Evolutionary conservation across 2,888 invertebrate genomes (phyloP).

Genomic region (Drosophila anomalata): DNA sequence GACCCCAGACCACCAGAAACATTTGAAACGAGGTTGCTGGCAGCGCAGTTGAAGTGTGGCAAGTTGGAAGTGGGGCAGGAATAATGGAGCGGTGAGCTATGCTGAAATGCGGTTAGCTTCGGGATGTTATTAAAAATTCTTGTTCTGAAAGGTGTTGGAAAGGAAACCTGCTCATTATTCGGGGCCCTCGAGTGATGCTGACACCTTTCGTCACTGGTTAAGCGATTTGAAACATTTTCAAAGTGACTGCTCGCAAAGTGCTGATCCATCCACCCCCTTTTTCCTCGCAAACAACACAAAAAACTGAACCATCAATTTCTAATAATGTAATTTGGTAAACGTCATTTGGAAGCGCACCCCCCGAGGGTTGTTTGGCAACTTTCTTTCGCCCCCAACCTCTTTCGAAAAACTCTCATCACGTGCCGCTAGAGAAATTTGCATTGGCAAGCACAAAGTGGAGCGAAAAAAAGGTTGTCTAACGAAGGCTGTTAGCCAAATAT

Average conservation of each 20-base stretch:
- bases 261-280: slow-evolving; percentile 10
- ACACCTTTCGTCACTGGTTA: slow-evolving; percentile 43
- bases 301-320: slow-evolving; percentile 72
- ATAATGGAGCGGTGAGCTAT: slow-evolving; percentile 40
- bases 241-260: slow-evolving; percentile 45
- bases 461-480: slow-evolving; percentile 45
- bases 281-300: background rate
- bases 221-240: slow-evolving; percentile 43
- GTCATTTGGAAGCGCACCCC: slow-evolving; percentile 62
- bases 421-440: slow-evolving; percentile 58
- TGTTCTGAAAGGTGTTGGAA: slow-evolving; percentile 35
- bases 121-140: slow-evolving; percentile 70
- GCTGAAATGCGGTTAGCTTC: slow-evolving; percentile 63
- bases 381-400: slow-evolving; percentile 14
- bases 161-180: slow-evolving; percentile 19
- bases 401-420: slow-evolving; percentile 62
- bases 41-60: slow-evolving; percentile 52
- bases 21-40: slow-evolving; percentile 50
- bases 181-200: slow-evolving; percentile 35
- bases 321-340: slow-evolving; percentile 80
- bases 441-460: slow-evolving; percentile 33
- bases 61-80: slow-evolving; percentile 23
- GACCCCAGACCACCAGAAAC: slow-evolving; percentile 26
- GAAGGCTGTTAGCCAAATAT: slow-evolving; percentile 74
- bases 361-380: slow-evolving; percentile 15